Conservation (phyloP, 2,113 vertebrate species). For the Apaloderma vittatum region DNA sequence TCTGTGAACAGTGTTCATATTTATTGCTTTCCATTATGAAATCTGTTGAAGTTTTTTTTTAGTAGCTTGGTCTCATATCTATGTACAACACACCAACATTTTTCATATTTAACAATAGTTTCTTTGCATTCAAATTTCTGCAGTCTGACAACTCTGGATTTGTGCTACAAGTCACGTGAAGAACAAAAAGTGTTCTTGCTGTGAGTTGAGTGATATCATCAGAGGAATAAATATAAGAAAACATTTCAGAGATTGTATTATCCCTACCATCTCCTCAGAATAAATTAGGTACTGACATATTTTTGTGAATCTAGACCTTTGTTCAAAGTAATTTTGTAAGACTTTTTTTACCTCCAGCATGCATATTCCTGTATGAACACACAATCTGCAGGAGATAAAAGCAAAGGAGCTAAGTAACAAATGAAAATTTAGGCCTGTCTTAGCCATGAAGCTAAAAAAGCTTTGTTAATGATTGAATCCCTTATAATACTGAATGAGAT, state of each 20-base stretch:
- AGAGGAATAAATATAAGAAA: not conserved
- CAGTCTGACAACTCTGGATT: not conserved
- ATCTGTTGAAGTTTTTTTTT: not conserved
- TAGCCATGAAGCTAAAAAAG: not conserved
- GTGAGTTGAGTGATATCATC: not conserved
- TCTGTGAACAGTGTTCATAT: not conserved
- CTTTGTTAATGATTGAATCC: not conserved
- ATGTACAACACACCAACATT: not conserved
- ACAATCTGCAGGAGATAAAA: not conserved
- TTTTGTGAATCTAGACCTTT: not conserved
- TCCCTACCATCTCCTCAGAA: not conserved
- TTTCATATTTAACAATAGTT: not conserved
- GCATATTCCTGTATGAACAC: not conserved
- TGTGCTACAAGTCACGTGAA: not conserved
- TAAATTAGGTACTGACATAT: not conserved
- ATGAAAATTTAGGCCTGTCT: not conserved
- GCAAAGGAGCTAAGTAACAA: not conserved
- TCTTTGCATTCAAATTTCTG: not conserved
- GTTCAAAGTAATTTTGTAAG: not conserved
- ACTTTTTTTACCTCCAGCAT: not conserved
- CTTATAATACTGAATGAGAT: not conserved
- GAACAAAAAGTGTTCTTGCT: not conserved
- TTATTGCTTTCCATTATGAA: not conserved
- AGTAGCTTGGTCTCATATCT: not conserved
- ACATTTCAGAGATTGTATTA: not conserved